Base-by-base conservation (phyloP, 2,113 vertebrate species). In the Rhea americana region DNA sequence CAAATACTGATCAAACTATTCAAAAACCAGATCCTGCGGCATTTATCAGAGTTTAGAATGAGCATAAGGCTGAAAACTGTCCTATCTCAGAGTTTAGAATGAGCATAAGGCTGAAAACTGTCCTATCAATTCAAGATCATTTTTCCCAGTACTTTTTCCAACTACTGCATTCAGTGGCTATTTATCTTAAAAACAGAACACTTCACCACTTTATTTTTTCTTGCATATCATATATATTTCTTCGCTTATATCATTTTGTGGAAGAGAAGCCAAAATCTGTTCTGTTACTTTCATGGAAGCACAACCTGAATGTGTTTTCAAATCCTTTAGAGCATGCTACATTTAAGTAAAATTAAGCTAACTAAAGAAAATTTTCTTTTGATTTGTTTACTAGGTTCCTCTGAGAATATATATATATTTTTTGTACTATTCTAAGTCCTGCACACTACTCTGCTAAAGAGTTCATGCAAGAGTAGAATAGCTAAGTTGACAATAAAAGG, bases 1-100 rank as follows among this genome's bases (percentile, higher is more conserved):
- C 43, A 87, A 3, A 15, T 67, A 24, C 0, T 5, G 20, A 0
- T 65, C 17, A 20, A 76, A 83, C 11, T 11, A 76, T 53, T 68
- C 30, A 61, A 79, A 85, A 76, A 21, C 35, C 87, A 11, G 28
- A 76, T 50, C 51, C 53, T 26, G 25, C 25, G 35, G 35, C 35
- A 35, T 35, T 35, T 35, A 35, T 35, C 35, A 35, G 35, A 35
- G 35, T 43, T 43, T 43, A 43, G 43, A 43, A 43, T 43, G 43
- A 43, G 43, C 43, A 43, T 43, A 35, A 80, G 13, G 9, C 20
- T 66, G 22, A 70, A 76, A 45, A 70, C 35, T 35, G 35, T 35
- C 35, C 35, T 35, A 35, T 25, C 55, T 35, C 35, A 35, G 35
- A 35, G 35, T 43, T 43, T 43, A 43, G 43, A 43, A 43, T 43